A percentile compares a stretch with the other conserved stretches of the same genome.
These are phyloP conservation scores for rat (Rattus norvegicus) DNA, from an alignment of 2,113 vertebrate species.

Conservation along the genomic window DNA sequence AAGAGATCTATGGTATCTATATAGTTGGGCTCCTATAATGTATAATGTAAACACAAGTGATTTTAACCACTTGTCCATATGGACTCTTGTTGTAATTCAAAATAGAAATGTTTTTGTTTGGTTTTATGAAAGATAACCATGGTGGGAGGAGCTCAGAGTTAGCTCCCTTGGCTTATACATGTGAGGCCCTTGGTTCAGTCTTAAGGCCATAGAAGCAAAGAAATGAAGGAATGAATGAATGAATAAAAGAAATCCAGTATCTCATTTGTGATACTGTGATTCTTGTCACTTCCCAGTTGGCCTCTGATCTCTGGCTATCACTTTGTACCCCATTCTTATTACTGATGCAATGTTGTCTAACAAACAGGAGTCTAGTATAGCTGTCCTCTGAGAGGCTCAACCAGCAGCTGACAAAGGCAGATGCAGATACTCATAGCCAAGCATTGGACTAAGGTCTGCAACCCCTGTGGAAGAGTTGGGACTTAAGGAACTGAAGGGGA, in stretches of 20 bases:
- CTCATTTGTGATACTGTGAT: background rate
- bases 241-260: background rate
- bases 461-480: too few species aligned
- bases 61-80: background rate
- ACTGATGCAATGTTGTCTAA: too few species aligned
- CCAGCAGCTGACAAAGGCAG: too few species aligned
- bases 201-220: background rate
- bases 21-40: background rate
- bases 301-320: background rate
- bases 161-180: too few species aligned
- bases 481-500: too few species aligned
- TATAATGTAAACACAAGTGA: background rate
- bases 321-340: background rate
- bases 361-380: too few species aligned
- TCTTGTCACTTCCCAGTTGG: background rate
- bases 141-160: background rate
- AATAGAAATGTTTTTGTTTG: conserved; percentile 5
- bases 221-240: background rate
- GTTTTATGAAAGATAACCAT: background rate
- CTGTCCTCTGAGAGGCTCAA: too few species aligned
- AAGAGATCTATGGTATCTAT: background rate
- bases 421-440: too few species aligned
- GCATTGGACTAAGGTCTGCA: too few species aligned
- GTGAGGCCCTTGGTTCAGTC: background rate
- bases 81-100: background rate